Evolutionary conservation across 2,888 invertebrate species (phyloP).

Genomic region (Clusia tigrina): DNA sequence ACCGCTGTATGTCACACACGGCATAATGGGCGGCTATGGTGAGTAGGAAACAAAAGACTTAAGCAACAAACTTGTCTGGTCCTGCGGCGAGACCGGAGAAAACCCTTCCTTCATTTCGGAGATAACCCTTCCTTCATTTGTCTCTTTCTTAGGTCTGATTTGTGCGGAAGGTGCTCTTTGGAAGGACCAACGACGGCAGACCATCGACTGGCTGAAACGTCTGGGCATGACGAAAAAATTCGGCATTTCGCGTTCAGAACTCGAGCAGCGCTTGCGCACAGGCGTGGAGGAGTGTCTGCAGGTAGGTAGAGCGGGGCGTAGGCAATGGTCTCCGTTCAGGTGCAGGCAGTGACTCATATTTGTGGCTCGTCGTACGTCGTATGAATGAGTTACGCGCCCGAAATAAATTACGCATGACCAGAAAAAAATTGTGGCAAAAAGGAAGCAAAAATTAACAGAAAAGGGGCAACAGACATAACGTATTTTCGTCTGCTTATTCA

Average conservation of each 20-base stretch:
- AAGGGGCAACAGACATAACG: background rate
- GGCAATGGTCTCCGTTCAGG: conserved; percentile 27
- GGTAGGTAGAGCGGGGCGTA: conserved; percentile 51
- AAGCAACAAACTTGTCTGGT: conserved; percentile 35
- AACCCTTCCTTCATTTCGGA: background rate
- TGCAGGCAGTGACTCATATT: conserved; percentile 24
- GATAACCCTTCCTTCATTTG: background rate
- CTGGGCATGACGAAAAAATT: conserved; percentile 75
- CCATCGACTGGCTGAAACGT: conserved; percentile 75
- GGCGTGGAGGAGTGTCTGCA: conserved; percentile 71
- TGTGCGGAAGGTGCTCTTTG: conserved; percentile 83
- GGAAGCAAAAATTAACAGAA: background rate
- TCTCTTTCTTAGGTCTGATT: conserved; percentile 73
- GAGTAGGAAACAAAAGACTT: conserved; percentile 59
- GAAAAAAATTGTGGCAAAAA: conserved; percentile 3
- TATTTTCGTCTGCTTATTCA: background rate
- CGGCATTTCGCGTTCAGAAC: conserved; percentile 68
- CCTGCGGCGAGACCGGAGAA: conserved; percentile 21
- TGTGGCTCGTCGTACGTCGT: conserved; percentile 22
- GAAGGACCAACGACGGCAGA: conserved; percentile 82
- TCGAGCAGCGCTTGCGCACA: conserved; percentile 73
- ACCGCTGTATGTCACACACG: conserved; percentile 83
- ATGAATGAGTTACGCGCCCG: conserved; percentile 21
- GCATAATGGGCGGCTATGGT: conserved; percentile 89
- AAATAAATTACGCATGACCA: background rate